phyloP scores from a whole-genome alignment of 2,888 invertebrate genomes.

The Cerastis leucographa region DNA sequence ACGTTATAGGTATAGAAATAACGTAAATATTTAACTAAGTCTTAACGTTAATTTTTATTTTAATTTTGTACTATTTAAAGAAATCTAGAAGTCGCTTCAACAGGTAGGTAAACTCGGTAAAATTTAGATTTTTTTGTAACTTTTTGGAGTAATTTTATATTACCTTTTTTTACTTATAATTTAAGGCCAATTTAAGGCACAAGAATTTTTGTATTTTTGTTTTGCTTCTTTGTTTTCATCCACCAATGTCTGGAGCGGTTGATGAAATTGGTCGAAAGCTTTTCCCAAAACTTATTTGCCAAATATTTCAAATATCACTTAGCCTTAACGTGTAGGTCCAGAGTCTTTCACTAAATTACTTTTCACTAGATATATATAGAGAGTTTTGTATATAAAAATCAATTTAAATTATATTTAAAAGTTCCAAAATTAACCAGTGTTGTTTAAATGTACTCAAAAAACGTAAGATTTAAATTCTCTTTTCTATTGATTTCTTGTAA shows the following conservation, averaged over 20 bases:
- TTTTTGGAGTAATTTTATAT: constrained; percentile 86
- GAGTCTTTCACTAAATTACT: constrained; percentile 89
- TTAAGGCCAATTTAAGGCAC: constrained; percentile 91
- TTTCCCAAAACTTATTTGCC: constrained; percentile 85
- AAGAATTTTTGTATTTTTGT: constrained; percentile 77
- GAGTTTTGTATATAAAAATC: constrained; percentile 89
- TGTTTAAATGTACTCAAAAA: constrained; percentile 90
- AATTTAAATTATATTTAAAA: constrained; percentile 87
- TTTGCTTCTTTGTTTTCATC: constrained; percentile 83
- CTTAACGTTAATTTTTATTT: constrained; percentile 89
- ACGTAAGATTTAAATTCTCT: constrained; percentile 89
- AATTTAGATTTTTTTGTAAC: constrained; percentile 86
- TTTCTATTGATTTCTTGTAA: constrained; percentile 90
- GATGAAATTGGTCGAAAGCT: constrained; percentile 89
- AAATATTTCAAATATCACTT: constrained; percentile 88
- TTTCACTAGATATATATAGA: constrained; percentile 88
- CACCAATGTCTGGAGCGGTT: constrained; percentile 84
- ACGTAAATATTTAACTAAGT: constrained; percentile 88
- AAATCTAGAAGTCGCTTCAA: constrained; percentile 89
- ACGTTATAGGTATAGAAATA: constrained; percentile 89
- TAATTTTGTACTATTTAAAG: constrained; percentile 90
- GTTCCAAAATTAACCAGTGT: constrained; percentile 91
- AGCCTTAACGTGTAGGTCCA: constrained; percentile 87
- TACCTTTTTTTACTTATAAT: constrained; percentile 89
- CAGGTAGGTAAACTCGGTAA: constrained; percentile 88